Percentiles rank a stretch among this genome's conserved stretches.
Evolutionary conservation across 2,888 invertebrate species (phyloP).

Genomic region (Scaptomyza reducta): DNA sequence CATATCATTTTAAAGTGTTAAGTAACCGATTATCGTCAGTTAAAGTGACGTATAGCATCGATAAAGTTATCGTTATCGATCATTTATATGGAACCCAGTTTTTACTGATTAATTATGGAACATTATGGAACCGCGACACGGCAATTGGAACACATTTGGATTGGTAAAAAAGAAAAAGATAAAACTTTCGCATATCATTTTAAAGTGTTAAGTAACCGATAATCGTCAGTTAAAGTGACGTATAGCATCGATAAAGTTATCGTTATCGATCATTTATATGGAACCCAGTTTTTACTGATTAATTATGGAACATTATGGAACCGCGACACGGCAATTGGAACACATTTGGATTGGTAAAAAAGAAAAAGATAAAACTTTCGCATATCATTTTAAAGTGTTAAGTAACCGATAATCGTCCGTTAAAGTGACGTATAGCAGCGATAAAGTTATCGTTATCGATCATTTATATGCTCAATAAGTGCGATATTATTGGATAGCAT

Average conservation of each 20-base stretch:
- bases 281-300: slow-evolving; percentile 32
- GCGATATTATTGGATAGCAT: too few relatives aligned
- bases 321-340: slow-evolving; percentile 31
- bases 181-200: slow-evolving; percentile 16
- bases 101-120: slow-evolving; percentile 41
- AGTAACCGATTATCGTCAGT: slow-evolving; percentile 27
- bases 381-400: slow-evolving; percentile 15
- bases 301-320: slow-evolving; percentile 25
- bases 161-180: too few relatives aligned
- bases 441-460: too few relatives aligned
- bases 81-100: slow-evolving; percentile 39
- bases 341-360: too few relatives aligned
- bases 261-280: too few relatives aligned
- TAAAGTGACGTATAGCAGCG: background rate
- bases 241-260: too few relatives aligned
- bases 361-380: background rate
- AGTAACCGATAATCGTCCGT: slow-evolving; percentile 26
- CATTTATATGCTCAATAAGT: too few relatives aligned
- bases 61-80: too few relatives aligned
- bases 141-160: slow-evolving; percentile 42
- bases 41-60: slow-evolving; percentile 32
- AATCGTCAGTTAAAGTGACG: slow-evolving; percentile 8
- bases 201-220: slow-evolving; percentile 15
- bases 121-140: background rate
- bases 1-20: slow-evolving; percentile 15